Percentiles rank a stretch among this genome's conserved stretches.
phyloP scores from a whole-genome alignment of 2,797 vertebrate genomes.

The Echeneis naucrates region DNA sequence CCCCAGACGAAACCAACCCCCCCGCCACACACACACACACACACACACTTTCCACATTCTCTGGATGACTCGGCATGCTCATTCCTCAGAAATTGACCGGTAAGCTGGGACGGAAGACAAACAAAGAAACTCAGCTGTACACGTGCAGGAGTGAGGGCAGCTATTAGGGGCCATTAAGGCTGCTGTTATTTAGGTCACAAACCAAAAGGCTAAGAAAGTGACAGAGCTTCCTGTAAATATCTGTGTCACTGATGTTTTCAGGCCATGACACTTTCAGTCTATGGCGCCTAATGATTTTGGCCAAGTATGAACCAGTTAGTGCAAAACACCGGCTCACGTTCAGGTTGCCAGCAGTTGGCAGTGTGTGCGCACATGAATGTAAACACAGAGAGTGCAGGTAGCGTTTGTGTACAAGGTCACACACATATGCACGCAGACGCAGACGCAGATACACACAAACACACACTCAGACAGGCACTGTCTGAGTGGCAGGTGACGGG shows the following conservation, averaged over 20 bases:
- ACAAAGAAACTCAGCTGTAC: constrained; percentile 73
- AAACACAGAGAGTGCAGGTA: constrained; percentile 16
- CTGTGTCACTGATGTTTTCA: constrained; percentile 28
- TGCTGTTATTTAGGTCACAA: constrained; percentile 59
- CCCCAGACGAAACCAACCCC: constrained; percentile 61
- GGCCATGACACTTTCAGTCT: constrained; percentile 18
- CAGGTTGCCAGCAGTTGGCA: background rate
- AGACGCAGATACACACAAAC: constrained; percentile 45
- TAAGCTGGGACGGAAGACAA: constrained; percentile 73
- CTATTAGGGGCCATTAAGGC: constrained; percentile 71
- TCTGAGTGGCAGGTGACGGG: constrained; percentile 81
- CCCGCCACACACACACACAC: constrained; percentile 70
- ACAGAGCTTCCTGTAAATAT: constrained; percentile 42
- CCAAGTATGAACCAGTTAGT: constrained; percentile 27
- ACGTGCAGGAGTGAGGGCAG: constrained; percentile 68
- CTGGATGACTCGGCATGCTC: constrained; percentile 80
- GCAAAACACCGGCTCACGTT: constrained; percentile 7
- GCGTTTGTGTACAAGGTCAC: constrained; percentile 33
- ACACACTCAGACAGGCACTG: constrained; percentile 53
- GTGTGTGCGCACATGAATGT: constrained; percentile 9
- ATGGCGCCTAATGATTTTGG: constrained; percentile 35
- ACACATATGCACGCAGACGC: constrained; percentile 18
- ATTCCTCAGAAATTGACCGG: constrained; percentile 83
- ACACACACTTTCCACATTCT: constrained; percentile 85
- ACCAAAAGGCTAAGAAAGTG: constrained; percentile 56